A percentile compares a stretch with the other conserved stretches of the same genome.
These are phyloP conservation scores for Lepus americanus DNA, from an alignment of 2,113 vertebrate genomes.

Conservation along the genomic window DNA sequence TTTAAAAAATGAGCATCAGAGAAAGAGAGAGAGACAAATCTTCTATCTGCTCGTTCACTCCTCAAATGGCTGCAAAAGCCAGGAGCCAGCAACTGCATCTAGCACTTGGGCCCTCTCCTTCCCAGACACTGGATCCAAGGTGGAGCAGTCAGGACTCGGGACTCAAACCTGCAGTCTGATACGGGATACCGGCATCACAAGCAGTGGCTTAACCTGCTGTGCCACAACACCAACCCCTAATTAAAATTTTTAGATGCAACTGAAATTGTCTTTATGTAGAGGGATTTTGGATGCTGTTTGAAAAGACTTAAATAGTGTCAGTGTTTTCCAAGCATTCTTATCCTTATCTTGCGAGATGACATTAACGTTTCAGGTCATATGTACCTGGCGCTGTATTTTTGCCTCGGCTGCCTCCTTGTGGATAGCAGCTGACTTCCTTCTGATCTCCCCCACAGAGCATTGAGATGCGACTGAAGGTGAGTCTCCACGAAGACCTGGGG, in stretches of 20 bases:
- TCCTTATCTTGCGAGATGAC: neutral
- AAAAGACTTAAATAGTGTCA: neutral
- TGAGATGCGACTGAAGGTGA: conserved; percentile 95
- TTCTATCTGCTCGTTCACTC: too few species aligned
- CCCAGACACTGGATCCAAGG: too few species aligned
- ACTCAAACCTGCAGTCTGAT: too few species aligned
- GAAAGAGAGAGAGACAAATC: too few species aligned
- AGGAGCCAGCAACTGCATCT: too few species aligned
- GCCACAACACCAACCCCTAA: neutral
- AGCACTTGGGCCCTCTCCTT: too few species aligned
- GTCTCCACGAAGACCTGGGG: conserved; percentile 93
- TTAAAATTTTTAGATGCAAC: neutral
- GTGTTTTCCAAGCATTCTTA: neutral
- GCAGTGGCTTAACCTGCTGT: too few species aligned
- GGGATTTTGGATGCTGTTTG: neutral
- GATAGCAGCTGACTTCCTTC: neutral
- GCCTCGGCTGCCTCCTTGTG: neutral
- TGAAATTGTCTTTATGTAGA: neutral
- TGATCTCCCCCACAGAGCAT: conserved; percentile 90
- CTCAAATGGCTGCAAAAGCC: too few species aligned
- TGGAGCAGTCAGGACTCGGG: too few species aligned
- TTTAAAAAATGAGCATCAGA: too few species aligned
- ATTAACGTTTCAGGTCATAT: neutral
- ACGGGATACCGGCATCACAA: too few species aligned
- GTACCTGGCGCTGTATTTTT: neutral